Evolutionary conservation across 30 jellyfish, hydroid and myxozoan genomes (phyloP).

Genomic region (Pseudorhiza aurosa): DNA sequence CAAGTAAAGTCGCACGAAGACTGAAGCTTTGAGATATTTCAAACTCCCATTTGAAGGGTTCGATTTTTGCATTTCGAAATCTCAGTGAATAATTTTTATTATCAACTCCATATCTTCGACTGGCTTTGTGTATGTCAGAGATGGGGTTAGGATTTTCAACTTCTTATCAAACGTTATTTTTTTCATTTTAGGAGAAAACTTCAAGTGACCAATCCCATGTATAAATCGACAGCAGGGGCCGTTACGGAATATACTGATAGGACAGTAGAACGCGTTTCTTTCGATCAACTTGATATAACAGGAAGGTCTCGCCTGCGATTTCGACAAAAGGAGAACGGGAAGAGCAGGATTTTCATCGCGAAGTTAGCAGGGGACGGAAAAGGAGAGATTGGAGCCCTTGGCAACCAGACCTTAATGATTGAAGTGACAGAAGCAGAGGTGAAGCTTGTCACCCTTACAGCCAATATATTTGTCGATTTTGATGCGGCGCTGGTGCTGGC

Average conservation of each 20-base stretch:
- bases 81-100: too few species aligned
- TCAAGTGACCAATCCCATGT: conserved; percentile 7
- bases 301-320: conserved; percentile 53
- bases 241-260: conserved; percentile 25
- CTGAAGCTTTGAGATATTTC: too few species aligned
- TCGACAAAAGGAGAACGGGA: neutral
- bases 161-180: too few species aligned
- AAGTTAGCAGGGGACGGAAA: conserved; percentile 60
- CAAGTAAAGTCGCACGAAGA: too few species aligned
- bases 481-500: conserved; percentile 55
- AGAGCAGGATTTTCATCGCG: conserved; percentile 25
- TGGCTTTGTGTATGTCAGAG: too few species aligned
- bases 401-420: conserved; percentile 57
- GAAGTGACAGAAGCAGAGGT: conserved; percentile 71
- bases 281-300: conserved; percentile 41
- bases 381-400: conserved; percentile 71
- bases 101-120: too few species aligned
- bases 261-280: neutral
- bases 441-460: conserved; percentile 42
- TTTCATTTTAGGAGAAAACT: conserved; percentile 17
- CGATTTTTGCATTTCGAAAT: too few species aligned
- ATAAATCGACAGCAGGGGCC: conserved; percentile 1
- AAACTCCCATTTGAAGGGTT: too few species aligned
- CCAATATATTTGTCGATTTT: conserved; percentile 59
- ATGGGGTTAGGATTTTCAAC: too few species aligned